Percentiles rank a stretch among this genome's conserved stretches.
These are phyloP conservation scores for Ophion ellenae DNA, from an alignment of 2,888 invertebrate genomes.

Conservation along the genomic window DNA sequence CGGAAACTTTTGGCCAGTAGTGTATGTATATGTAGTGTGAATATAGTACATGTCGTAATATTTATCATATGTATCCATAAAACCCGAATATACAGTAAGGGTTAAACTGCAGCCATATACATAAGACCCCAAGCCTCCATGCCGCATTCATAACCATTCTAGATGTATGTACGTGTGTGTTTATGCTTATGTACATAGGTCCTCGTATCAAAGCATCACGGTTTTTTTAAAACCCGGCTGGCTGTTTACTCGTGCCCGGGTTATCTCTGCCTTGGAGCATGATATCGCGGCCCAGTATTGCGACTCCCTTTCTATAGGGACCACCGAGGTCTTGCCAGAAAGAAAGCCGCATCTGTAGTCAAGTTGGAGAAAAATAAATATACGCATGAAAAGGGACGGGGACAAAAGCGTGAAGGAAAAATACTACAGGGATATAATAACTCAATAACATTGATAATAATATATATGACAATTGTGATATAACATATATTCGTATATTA, in stretches of 20 bases:
- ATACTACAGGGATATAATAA: no score
- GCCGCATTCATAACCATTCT: slow-evolving; percentile 3
- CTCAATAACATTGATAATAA: no score
- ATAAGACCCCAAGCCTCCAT: slow-evolving; percentile 15
- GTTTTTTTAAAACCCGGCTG: slow-evolving; percentile 17
- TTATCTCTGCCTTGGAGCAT: slow-evolving; percentile 58
- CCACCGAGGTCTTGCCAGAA: slow-evolving; percentile 26
- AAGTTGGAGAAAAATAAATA: background rate
- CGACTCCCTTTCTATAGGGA: slow-evolving; percentile 16
- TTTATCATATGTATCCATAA: slow-evolving; percentile 37
- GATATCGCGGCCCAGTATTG: slow-evolving; percentile 47
- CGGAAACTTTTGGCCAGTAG: no score
- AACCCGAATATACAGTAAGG: slow-evolving; percentile 46
- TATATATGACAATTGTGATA: no score
- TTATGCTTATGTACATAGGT: background rate
- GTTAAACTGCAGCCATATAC: slow-evolving; percentile 34
- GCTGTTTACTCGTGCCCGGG: slow-evolving; percentile 50
- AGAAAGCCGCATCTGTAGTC: slow-evolving; percentile 7
- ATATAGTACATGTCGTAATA: slow-evolving; percentile 12
- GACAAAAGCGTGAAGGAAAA: background rate
- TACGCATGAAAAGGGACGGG: background rate
- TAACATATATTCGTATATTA: no score
- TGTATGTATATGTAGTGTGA: slow-evolving; percentile 15
- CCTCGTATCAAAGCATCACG: slow-evolving; percentile 47
- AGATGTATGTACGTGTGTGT: slow-evolving; percentile 24